phyloP scores from a whole-genome alignment of 2,797 vertebrate genomes.

The Halcyon smyrnensis region DNA sequence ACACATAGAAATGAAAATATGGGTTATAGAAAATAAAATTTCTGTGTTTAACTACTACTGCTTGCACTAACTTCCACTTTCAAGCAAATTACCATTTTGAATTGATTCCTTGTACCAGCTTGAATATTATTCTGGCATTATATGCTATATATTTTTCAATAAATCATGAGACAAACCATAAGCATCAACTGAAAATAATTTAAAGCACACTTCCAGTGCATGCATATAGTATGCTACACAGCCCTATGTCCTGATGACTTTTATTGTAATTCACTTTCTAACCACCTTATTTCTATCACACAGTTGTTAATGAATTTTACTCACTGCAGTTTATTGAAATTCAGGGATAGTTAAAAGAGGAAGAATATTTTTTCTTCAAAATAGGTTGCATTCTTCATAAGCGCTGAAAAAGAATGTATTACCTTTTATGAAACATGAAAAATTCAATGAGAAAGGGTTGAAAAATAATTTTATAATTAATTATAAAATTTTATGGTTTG shows the following conservation, averaged over 20 bases:
- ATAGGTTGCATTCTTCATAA: not conserved
- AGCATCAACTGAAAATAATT: not conserved
- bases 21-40: not conserved
- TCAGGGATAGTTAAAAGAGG: not conserved
- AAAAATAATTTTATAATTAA: not conserved
- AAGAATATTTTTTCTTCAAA: not conserved
- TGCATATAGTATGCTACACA: accelerated
- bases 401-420: not conserved
- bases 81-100: not conserved
- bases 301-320: not conserved
- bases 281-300: not conserved
- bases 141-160: not conserved
- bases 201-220: not conserved
- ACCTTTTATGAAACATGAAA: not conserved
- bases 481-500: not conserved
- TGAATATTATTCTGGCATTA: not conserved
- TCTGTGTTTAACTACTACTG: not conserved
- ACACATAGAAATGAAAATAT: not conserved
- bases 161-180: not conserved
- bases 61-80: not conserved
- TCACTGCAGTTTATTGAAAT: not conserved
- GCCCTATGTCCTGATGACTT: not conserved
- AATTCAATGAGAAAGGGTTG: not conserved
- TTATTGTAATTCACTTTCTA: not conserved
- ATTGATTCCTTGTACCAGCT: not conserved